Evolutionary conservation across 2,888 invertebrate genomes (phyloP), one percentile per base, ranked within the genome.

Genomic region (Mimumesa dahlbomi): DNA sequence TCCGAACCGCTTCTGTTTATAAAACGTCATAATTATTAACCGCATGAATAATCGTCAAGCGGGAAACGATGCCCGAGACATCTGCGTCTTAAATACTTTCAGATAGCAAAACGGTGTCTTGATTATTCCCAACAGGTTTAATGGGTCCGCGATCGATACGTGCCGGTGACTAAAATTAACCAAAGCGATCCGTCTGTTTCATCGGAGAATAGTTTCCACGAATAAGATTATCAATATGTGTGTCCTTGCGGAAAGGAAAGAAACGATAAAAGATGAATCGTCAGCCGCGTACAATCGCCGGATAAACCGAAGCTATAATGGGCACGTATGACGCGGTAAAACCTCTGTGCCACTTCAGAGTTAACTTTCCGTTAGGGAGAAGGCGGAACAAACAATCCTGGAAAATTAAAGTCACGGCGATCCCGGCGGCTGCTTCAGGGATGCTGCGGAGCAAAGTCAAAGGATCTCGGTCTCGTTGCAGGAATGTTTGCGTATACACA

Each of bases 391-490:
- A 73, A 73, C 73, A 73, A 73, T 73, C 73, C 56, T 16, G 73
- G n/a, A n/a, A 54, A 73, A 73, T 73, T 66, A 73, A 73, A 73
- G 72, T 73, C 65, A 65, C 72, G 72, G 72, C 72, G 72, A 73
- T 73, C 56, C 72, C 43, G 46, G 59, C 42, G 6, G 13, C 11
- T 9, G 36, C 48, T 19, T 38, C 57, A 40, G 57, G 50, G 45
- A 40, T 42, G 45, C n/a, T n/a, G n/a, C n/a, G n/a, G n/a, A n/a
- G n/a, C 5, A 21, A 21, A 31, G 53, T 72, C 72, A 72, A 72
- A 72, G 69, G 71, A 71, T 73, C 69, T 68, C 49, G 59, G n/a
- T 59, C 65, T 66, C 43, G 11, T n/a, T 49, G 57, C 40, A 57
- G 53, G 62, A 61, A 65, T 49, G 73, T 73, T 57, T 62, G 70